phyloP scores from a whole-genome alignment of 2,113 vertebrate genomes.

The Rhodinocichla rosea region DNA sequence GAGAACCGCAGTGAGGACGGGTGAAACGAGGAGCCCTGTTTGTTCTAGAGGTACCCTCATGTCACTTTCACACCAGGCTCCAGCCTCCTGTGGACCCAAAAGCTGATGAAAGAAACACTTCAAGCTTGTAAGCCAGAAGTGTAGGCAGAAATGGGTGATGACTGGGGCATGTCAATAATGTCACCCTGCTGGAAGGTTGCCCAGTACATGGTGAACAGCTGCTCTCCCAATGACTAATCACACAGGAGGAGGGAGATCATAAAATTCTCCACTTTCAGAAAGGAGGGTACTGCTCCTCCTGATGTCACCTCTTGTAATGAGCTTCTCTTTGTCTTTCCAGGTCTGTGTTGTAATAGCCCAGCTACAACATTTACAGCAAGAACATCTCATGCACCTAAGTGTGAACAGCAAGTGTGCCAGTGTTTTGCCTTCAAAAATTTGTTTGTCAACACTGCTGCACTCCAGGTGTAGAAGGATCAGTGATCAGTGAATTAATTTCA shows the following conservation, averaged over 20 bases:
- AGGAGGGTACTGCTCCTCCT: neutral
- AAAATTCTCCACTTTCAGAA: constrained; percentile 1
- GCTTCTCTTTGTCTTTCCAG: neutral
- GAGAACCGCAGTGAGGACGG: neutral
- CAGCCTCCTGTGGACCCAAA: neutral
- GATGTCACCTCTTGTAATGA: neutral
- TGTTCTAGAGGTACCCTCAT: neutral
- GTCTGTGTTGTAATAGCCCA: neutral
- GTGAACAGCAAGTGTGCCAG: neutral
- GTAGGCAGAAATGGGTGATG: constrained; percentile 28
- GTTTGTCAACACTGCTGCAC: neutral
- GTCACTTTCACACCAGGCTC: neutral
- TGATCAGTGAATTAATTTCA: neutral
- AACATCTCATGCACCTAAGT: neutral
- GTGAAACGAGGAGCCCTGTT: neutral
- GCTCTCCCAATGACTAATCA: constrained; percentile 35
- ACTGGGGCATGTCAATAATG: constrained; percentile 30
- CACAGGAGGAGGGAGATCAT: neutral
- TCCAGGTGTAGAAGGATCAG: neutral
- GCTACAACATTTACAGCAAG: neutral
- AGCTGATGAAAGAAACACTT: neutral
- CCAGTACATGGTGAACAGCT: neutral
- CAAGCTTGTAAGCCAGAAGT: neutral
- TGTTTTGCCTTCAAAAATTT: neutral
- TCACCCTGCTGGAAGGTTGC: neutral